Evolutionary conservation across 1,140 invertebrate species (phyloP), one percentile per base, ranked within the genome.

Genomic region (Sipha flava): DNA sequence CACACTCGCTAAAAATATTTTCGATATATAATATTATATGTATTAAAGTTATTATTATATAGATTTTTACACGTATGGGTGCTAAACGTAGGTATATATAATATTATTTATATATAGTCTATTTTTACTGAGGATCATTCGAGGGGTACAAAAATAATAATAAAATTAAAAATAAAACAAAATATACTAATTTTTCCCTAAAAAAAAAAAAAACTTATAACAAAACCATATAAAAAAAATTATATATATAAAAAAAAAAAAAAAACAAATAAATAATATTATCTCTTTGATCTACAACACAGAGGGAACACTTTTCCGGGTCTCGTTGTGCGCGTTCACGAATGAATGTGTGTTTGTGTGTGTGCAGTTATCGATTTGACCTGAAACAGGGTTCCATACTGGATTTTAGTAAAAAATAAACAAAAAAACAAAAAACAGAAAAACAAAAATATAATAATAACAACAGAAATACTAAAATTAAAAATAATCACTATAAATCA

Each of bases 191-290:
- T 59, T 57, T 77, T 77, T 77, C 57, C 12, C 14, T 34, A 21
- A n/a, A 47, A 18, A 34, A 52, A 59, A 59, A 59, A 40, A 57
- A 59, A 77, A 40, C 72, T 21, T 77, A 77, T 57, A 77, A 77
- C 72, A 75, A 75, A 77, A 59, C 12, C 52, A 40, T 43, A 57
- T 57, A 77, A 75, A 57, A 72, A 57, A 64, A 72, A 72, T 45
- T 26, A 68, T 68, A 31, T 31, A 73, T 37, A 75, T 21, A 68
- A 10, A 72, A 31, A 40, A 59, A 59, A 59, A 52, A 52, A 40
- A 49, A 77, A 77, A 77, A 77, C 72, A 57, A 77, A 77, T 77
- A 77, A 77, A 77, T 77, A 73, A 77, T 68, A 68, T 77, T 57
- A 77, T 54, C 72, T 77, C 72, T 77, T 57, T 57, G 34, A 77